A percentile compares a stretch with the other conserved stretches of the same genome.
Conservation (phyloP, 2,797 vertebrate genomes). For the Aplochiton taeniatus region DNA sequence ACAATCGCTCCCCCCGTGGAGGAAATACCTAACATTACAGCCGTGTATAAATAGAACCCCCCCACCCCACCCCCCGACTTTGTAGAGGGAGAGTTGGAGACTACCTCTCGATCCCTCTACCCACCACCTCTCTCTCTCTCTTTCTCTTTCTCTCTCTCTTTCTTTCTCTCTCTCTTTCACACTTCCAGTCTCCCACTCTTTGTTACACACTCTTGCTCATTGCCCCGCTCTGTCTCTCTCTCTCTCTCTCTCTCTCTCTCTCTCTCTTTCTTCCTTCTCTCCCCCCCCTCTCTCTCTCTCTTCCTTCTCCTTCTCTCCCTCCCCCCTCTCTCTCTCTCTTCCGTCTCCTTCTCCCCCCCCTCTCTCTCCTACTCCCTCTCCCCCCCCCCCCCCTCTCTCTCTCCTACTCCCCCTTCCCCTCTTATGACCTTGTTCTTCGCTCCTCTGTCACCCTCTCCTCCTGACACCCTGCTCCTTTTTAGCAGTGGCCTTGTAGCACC, state of each 20-base stretch:
- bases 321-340: slow-evolving; percentile 32
- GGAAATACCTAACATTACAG: slow-evolving; percentile 83
- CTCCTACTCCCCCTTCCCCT: slow-evolving; percentile 12
- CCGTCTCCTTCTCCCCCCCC: slow-evolving; percentile 22
- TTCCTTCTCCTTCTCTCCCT: slow-evolving; percentile 18
- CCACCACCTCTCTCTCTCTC: slow-evolving; percentile 40
- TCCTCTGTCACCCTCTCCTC: slow-evolving; percentile 15
- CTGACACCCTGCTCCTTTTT: slow-evolving; percentile 14
- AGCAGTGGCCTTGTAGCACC: slow-evolving; percentile 53
- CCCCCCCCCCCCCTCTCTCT: slow-evolving; percentile 11
- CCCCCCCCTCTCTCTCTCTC: slow-evolving; percentile 19
- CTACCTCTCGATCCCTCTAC: slow-evolving; percentile 65
- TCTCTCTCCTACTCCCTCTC: slow-evolving; percentile 6
- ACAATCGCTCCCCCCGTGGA: slow-evolving; percentile 71
- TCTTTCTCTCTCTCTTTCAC: slow-evolving; percentile 38
- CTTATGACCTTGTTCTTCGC: slow-evolving; percentile 27
- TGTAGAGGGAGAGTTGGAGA: slow-evolving; percentile 52
- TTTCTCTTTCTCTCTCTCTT: slow-evolving; percentile 29
- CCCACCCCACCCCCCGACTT: slow-evolving; percentile 56
- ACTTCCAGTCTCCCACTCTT: slow-evolving; percentile 45
- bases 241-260: slow-evolving; percentile 27
- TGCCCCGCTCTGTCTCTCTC: slow-evolving; percentile 20
- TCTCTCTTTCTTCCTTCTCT: slow-evolving; percentile 11
- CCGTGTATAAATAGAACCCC: slow-evolving; percentile 75
- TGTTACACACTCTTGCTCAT: no score